phyloP scores from a whole-genome alignment of 2,797 vertebrate species.

The Distichodus sexfasciatus region DNA sequence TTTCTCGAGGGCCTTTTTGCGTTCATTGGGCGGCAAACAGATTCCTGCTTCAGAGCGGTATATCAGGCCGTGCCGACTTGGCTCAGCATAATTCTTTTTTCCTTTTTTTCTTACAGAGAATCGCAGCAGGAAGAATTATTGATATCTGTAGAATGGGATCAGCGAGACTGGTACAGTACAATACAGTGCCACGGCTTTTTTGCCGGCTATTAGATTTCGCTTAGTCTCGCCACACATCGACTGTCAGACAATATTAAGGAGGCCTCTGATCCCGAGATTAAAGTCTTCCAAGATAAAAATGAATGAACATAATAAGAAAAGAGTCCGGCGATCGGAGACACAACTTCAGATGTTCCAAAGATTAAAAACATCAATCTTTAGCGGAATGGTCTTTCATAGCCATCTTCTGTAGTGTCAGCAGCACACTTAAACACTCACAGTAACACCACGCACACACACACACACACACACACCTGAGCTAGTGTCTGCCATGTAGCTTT shows the following conservation, averaged over 20 bases:
- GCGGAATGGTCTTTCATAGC: constrained; percentile 63
- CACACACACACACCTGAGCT: neutral
- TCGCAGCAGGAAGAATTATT: neutral
- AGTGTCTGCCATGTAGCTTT: neutral
- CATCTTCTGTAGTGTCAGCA: constrained; percentile 60
- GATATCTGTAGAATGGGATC: neutral
- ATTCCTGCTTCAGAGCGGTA: neutral
- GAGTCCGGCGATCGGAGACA: constrained; percentile 67
- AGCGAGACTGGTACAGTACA: neutral
- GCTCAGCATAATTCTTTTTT: neutral
- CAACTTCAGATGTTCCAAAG: constrained; percentile 67
- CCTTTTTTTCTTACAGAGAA: neutral
- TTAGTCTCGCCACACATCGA: constrained; percentile 56
- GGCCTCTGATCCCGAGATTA: constrained; percentile 64
- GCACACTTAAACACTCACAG: constrained; percentile 1
- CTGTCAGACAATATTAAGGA: constrained; percentile 67
- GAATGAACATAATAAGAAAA: constrained; percentile 70
- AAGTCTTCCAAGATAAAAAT: constrained; percentile 73
- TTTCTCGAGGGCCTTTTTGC: neutral
- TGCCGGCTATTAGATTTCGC: constrained; percentile 28
- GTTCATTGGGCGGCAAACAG: neutral
- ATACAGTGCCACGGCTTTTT: constrained; percentile 9
- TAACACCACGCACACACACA: neutral
- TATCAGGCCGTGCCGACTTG: neutral
- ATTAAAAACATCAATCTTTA: constrained; percentile 69